phyloP scores from a whole-genome alignment of 2,888 invertebrate species.

The Blastobasis adustella region DNA sequence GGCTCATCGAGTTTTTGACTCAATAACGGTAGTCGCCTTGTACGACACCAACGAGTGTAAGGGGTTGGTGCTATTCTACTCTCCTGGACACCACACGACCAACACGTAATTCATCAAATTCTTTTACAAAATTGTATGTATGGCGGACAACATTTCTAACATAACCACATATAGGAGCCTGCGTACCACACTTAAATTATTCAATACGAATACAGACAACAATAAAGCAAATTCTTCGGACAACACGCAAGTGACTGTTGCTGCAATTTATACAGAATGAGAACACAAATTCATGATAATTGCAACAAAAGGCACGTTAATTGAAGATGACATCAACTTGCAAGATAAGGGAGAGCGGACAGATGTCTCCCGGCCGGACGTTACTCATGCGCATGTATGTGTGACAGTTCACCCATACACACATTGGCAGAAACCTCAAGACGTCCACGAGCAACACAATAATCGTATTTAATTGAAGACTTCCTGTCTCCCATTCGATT shows the following conservation, averaged over 20 bases:
- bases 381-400: constrained; percentile 50
- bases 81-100: too few species aligned
- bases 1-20: too few species aligned
- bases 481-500: constrained; percentile 49
- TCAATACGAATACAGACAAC: too few species aligned
- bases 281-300: constrained; percentile 21
- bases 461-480: constrained; percentile 64
- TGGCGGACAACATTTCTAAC: too few species aligned
- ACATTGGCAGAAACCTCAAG: constrained; percentile 15
- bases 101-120: too few species aligned
- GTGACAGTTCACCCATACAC: constrained; percentile 27
- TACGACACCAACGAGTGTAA: too few species aligned
- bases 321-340: constrained; percentile 38
- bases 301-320: constrained; percentile 28
- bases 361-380: constrained; percentile 62
- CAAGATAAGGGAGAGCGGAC: constrained; percentile 35
- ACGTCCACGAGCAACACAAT: constrained; percentile 31
- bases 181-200: too few species aligned
- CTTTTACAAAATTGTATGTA: too few species aligned
- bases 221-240: too few species aligned
- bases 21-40: too few species aligned
- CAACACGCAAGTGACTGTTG: background rate
- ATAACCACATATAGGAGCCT: too few species aligned
- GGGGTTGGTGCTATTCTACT: too few species aligned
- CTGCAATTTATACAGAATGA: constrained; percentile 20